Percentiles rank a stretch among this genome's conserved stretches.
Evolutionary conservation across 1,140 invertebrate genomes (phyloP).

Genomic region (Drosophila melanogaster): DNA sequence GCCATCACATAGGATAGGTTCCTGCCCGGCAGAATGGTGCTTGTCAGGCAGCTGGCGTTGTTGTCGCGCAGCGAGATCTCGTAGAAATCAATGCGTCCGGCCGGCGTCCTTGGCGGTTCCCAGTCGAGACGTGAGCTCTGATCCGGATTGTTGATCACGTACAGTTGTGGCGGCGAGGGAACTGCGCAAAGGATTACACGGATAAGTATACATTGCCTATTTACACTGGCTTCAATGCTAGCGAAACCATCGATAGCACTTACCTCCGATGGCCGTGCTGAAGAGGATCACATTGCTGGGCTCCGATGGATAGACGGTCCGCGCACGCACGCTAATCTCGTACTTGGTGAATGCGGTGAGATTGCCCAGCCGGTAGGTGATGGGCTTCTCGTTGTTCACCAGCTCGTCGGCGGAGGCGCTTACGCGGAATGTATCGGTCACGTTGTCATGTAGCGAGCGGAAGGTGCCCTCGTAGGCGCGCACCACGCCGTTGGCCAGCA

Average conservation of each 20-base stretch:
- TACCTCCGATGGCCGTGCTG: constrained; percentile 65
- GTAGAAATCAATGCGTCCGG: constrained; percentile 61
- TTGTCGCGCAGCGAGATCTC: constrained; percentile 53
- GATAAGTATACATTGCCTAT: not conserved
- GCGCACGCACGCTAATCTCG: constrained; percentile 51
- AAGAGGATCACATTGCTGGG: constrained; percentile 58
- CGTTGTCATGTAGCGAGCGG: constrained; percentile 27
- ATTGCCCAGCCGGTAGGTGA: constrained; percentile 46
- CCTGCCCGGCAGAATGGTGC: constrained; percentile 27
- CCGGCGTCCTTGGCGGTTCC: constrained; percentile 38
- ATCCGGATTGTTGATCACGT: constrained; percentile 33
- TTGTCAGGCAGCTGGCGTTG: constrained; percentile 26
- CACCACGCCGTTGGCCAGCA: constrained; percentile 59
- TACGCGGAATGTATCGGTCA: constrained; percentile 40
- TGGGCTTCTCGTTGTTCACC: constrained; percentile 55
- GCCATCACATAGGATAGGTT: constrained; percentile 50
- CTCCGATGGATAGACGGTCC: constrained; percentile 56
- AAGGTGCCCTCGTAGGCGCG: constrained; percentile 55
- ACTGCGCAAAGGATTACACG: constrained; percentile 22
- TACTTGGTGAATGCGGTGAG: constrained; percentile 61
- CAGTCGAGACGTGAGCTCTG: constrained; percentile 46
- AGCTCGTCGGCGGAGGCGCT: constrained; percentile 47
- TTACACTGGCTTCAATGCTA: not conserved
- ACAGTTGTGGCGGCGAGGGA: constrained; percentile 40
- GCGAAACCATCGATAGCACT: not conserved